A percentile compares a stretch with the other conserved stretches of the same genome.
Evolutionary conservation across 2,113 vertebrate genomes (phyloP).

Genomic region (Rynchops niger): DNA sequence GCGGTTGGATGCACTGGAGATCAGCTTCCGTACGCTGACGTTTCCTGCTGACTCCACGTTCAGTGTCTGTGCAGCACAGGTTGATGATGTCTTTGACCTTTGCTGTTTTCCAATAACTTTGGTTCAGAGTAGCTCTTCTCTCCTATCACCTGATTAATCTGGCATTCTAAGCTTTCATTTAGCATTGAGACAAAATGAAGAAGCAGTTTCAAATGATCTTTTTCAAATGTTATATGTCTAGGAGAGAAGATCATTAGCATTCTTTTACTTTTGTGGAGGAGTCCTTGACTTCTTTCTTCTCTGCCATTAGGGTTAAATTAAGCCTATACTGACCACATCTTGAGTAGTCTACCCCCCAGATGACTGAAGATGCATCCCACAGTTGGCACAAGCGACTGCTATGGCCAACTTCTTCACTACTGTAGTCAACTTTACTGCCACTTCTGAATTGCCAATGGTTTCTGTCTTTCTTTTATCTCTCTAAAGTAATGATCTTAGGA

Average conservation of each 20-base stretch:
- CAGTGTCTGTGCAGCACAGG: slow-evolving; percentile 1
- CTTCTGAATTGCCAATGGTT: not conserved
- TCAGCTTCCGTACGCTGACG: slow-evolving; percentile 8
- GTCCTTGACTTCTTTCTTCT: not conserved
- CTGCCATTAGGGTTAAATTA: not conserved
- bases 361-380: not conserved
- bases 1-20: slow-evolving; percentile 49
- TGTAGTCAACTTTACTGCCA: not conserved
- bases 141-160: not conserved
- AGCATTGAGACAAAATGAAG: not conserved
- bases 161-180: not conserved
- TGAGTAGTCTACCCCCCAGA: not conserved
- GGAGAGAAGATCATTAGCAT: not conserved
- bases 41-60: slow-evolving; percentile 57
- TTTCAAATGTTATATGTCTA: not conserved
- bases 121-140: not conserved
- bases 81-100: slow-evolving; percentile 53
- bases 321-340: not conserved
- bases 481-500: not conserved
- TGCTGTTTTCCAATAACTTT: slow-evolving; percentile 21
- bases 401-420: not conserved
- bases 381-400: not conserved
- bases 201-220: not conserved
- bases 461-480: not conserved
- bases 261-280: not conserved